phyloP scores from a whole-genome alignment of 2,797 vertebrate genomes.

The Premnoplex brunnescens region DNA sequence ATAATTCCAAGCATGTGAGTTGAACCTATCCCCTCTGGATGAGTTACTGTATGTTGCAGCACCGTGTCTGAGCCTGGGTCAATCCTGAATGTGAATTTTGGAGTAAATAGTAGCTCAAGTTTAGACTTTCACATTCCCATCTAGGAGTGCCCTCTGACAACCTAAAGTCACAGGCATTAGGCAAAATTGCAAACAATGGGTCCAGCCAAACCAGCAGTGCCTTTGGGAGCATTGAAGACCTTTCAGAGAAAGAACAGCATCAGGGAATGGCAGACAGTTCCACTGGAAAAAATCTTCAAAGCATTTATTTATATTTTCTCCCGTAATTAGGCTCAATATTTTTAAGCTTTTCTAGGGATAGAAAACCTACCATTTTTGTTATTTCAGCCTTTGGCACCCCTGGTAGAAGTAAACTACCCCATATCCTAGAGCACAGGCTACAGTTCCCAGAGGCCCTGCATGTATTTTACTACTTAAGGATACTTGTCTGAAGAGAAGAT shows the following conservation, averaged over 20 bases:
- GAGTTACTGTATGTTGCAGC: neutral
- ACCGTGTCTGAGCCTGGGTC: neutral
- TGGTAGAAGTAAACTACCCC: neutral
- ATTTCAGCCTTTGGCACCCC: neutral
- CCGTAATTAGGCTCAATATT: neutral
- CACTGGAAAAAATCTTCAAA: neutral
- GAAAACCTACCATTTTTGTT: neutral
- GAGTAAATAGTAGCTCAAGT: neutral
- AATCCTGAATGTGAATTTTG: neutral
- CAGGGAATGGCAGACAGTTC: neutral
- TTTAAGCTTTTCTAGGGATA: neutral
- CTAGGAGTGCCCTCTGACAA: neutral
- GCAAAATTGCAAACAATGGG: neutral
- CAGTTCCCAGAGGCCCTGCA: neutral
- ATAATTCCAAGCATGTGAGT: neutral
- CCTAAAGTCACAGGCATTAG: neutral
- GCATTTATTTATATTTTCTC: neutral
- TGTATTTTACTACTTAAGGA: neutral
- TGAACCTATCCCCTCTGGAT: neutral
- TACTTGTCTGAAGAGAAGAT: neutral
- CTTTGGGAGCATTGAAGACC: neutral
- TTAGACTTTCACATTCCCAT: neutral
- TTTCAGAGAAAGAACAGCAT: neutral
- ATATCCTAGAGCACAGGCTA: neutral
- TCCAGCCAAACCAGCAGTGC: neutral